Evolutionary conservation across 2,888 invertebrate genomes (phyloP).

Genomic region (Ochropleura leucogaster): DNA sequence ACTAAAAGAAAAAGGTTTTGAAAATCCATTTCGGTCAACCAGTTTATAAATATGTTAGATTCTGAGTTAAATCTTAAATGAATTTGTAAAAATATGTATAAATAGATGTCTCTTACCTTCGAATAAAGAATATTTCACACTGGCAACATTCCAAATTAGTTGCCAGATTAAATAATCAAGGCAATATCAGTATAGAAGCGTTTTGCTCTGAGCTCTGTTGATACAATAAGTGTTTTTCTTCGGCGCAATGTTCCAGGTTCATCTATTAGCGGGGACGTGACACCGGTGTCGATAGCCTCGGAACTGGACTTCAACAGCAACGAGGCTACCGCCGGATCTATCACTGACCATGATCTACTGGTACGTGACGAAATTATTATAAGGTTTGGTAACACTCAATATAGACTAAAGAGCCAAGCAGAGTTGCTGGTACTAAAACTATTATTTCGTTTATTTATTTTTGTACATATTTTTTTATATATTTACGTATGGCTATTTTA

Average conservation of each 20-base stretch:
- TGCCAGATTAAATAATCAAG: conserved; percentile 13
- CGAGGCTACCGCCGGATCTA: conserved; percentile 92
- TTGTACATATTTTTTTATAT: too few species aligned
- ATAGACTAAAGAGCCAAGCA: background rate
- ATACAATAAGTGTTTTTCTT: conserved; percentile 7
- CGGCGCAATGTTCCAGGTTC: conserved; percentile 77
- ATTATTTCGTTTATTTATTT: too few species aligned
- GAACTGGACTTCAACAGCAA: conserved; percentile 92
- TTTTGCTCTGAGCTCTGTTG: background rate
- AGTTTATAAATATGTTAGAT: conserved; percentile 1
- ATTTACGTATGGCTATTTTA: too few species aligned
- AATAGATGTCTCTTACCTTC: background rate
- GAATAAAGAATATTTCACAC: background rate
- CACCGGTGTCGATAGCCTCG: conserved; percentile 92
- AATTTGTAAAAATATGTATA: background rate
- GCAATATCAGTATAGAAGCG: conserved; percentile 2
- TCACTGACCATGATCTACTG: conserved; percentile 90
- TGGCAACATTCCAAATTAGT: background rate
- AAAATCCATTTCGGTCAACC: conserved; percentile 30
- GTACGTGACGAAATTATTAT: conserved; percentile 72
- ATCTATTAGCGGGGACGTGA: conserved; percentile 92
- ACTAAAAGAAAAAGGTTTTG: background rate
- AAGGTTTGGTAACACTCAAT: background rate
- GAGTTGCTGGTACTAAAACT: background rate
- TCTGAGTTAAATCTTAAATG: background rate